Conservation (phyloP, 2,113 vertebrate species). For the Tragelaphus buxtoni region DNA sequence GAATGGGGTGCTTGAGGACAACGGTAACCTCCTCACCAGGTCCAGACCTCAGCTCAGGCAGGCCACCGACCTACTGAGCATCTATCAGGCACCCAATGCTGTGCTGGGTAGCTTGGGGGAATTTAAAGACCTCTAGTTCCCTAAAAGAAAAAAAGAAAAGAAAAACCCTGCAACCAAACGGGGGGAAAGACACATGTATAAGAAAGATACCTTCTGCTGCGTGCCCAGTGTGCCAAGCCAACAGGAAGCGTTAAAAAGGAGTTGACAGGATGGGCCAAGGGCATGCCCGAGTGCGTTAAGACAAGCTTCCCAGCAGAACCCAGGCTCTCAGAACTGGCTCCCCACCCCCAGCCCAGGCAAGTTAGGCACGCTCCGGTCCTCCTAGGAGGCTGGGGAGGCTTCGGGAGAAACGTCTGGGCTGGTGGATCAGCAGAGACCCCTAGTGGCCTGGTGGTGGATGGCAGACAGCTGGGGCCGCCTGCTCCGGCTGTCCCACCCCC, state of each 20-base stretch:
- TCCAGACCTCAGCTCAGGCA: not conserved
- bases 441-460: slow-evolving; percentile 61
- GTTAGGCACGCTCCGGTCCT: not conserved
- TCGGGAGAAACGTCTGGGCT: not conserved
- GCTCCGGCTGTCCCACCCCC: accelerated
- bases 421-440: slow-evolving; percentile 73
- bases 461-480: not conserved
- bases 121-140: not conserved
- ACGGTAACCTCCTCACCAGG: not conserved
- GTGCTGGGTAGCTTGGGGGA: not conserved
- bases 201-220: not conserved
- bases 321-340: not conserved
- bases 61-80: not conserved
- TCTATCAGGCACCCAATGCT: not conserved
- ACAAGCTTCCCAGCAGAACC: not conserved
- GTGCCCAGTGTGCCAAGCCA: not conserved
- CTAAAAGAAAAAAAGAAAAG: not conserved
- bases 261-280: not conserved
- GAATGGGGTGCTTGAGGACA: slow-evolving; percentile 27
- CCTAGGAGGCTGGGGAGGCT: not conserved
- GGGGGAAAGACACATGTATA: not conserved
- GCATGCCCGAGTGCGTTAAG: not conserved
- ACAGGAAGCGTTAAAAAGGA: not conserved
- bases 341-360: not conserved
- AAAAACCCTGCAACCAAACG: not conserved